These are phyloP conservation scores for Drosophila monieri DNA, from an alignment of 2,888 invertebrate genomes.

Conservation along the genomic window DNA sequence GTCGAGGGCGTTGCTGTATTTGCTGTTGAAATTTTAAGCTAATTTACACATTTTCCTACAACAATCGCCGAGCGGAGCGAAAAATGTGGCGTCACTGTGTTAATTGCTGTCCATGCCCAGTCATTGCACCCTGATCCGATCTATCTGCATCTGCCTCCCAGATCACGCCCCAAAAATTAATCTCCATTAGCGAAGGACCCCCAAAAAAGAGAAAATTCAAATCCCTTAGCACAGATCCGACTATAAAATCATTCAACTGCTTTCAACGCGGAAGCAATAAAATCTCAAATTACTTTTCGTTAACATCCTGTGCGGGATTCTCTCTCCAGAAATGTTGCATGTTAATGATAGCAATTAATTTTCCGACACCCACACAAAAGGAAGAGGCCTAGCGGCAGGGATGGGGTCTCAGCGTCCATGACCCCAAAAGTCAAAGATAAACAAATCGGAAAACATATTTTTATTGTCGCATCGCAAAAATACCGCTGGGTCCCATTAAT, in stretches of 20 bases:
- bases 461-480: constrained; percentile 62
- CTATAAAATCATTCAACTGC: constrained; percentile 42
- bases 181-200: constrained; percentile 65
- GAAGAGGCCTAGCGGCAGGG: too few species aligned
- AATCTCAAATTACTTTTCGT: constrained; percentile 76
- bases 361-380: constrained; percentile 47
- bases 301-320: constrained; percentile 63
- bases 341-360: constrained; percentile 77
- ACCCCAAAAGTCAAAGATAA: constrained; percentile 57
- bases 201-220: constrained; percentile 9
- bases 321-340: constrained; percentile 20
- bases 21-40: constrained; percentile 69
- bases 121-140: constrained; percentile 47
- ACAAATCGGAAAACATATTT: constrained; percentile 76
- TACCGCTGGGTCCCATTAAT: constrained; percentile 80
- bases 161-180: constrained; percentile 68
- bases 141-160: constrained; percentile 40
- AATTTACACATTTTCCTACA: constrained; percentile 70
- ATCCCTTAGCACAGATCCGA: not conserved
- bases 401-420: constrained; percentile 8
- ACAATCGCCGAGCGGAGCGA: constrained; percentile 35
- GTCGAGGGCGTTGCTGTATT: constrained; percentile 61
- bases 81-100: constrained; percentile 68
- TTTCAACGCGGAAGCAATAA: constrained; percentile 78
- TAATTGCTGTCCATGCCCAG: constrained; percentile 65